Percentiles rank a stretch among this genome's conserved stretches.
phyloP scores from a whole-genome alignment of 2,113 vertebrate species.

The Pangasianodon gigas region DNA sequence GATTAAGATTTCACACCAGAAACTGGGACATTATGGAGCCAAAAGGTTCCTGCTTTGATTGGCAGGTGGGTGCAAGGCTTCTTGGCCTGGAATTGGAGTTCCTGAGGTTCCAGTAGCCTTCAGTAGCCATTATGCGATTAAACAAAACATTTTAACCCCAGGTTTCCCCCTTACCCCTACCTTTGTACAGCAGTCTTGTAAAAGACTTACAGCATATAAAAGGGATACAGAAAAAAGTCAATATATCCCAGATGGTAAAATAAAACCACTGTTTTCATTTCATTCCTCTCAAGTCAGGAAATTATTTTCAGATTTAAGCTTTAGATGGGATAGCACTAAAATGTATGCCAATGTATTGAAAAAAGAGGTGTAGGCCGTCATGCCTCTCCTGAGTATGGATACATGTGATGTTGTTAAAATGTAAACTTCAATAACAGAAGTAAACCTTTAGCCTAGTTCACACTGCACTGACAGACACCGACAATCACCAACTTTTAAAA shows the following conservation, averaged over 20 bases:
- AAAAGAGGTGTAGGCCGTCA: neutral
- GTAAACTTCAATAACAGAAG: neutral
- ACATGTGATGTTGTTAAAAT: neutral
- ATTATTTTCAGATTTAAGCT: slow-evolving; percentile 10
- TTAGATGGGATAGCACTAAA: neutral
- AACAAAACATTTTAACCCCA: neutral
- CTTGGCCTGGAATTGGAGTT: neutral
- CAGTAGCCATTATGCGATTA: neutral
- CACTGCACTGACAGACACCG: too few relatives aligned
- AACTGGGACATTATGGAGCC: neutral
- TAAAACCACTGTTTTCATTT: neutral
- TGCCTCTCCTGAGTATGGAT: neutral
- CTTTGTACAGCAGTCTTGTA: neutral
- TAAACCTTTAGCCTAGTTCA: neutral
- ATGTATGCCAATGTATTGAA: neutral
- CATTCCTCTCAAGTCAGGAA: neutral
- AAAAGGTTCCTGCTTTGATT: neutral
- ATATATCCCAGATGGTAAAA: slow-evolving; percentile 13
- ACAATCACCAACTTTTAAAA: too few relatives aligned
- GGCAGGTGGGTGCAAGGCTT: neutral
- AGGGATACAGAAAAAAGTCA: neutral
- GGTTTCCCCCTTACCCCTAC: neutral
- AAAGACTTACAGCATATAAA: neutral
- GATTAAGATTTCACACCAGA: neutral
- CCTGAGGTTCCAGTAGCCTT: neutral